These are phyloP conservation scores for Tangara arthus DNA, from an alignment of 2,797 vertebrate species.

Conservation along the genomic window DNA sequence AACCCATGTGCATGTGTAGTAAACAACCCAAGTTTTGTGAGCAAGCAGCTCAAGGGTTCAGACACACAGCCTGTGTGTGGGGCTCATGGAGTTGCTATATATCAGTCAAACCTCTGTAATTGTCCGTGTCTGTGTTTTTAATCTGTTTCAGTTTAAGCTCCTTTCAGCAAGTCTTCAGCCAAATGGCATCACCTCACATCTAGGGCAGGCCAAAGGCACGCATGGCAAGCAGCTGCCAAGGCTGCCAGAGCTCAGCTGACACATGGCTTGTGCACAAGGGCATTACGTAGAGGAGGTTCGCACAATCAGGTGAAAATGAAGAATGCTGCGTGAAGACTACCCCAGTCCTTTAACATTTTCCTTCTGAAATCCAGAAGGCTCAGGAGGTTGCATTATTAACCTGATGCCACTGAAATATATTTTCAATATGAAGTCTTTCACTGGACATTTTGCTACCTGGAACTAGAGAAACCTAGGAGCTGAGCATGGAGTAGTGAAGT, in stretches of 20 bases:
- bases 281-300: accelerated
- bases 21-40: not conserved
- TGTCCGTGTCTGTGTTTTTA: not conserved
- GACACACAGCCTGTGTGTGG: accelerated
- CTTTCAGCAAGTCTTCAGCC: conserved; percentile 8
- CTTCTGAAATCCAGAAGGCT: not conserved
- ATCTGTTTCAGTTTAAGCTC: not conserved
- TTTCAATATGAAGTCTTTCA: not conserved
- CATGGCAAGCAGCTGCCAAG: not conserved
- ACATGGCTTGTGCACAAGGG: accelerated
- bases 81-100: not conserved
- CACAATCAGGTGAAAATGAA: not conserved
- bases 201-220: not conserved
- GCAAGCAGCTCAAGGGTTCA: not conserved
- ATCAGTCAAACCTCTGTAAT: not conserved
- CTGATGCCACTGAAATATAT: not conserved
- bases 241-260: not conserved
- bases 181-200: not conserved
- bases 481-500: not conserved
- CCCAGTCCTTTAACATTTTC: not conserved
- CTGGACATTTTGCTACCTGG: not conserved
- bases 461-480: not conserved
- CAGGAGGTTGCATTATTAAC: not conserved
- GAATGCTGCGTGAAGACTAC: not conserved
- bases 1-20: accelerated